A percentile compares a stretch with the other conserved stretches of the same genome.
Conservation (phyloP, 2,113 vertebrate genomes). For the Lamprotornis superbus region DNA sequence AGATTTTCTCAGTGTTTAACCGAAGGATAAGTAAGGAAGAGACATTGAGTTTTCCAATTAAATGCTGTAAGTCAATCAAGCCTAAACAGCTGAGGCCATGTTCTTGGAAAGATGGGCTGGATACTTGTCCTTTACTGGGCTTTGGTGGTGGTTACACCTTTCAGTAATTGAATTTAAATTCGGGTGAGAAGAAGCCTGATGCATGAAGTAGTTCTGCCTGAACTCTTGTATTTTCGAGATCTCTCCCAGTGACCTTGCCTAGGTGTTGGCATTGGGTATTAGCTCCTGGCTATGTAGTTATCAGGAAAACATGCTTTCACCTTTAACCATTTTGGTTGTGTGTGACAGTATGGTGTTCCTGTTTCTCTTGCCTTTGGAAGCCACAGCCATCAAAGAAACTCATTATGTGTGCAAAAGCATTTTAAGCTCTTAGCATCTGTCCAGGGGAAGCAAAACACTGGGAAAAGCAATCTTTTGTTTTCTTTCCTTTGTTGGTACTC, state of each 20-base stretch:
- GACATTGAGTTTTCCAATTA: neutral
- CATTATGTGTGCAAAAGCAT: neutral
- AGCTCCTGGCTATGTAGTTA: neutral
- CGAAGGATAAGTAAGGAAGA: neutral
- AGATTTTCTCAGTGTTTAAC: neutral
- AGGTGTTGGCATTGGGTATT: neutral
- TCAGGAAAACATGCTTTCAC: accelerated
- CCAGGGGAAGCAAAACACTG: neutral
- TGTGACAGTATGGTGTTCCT: neutral
- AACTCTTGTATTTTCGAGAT: neutral
- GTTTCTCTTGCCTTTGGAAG: neutral
- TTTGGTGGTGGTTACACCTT: neutral
- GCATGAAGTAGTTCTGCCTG: neutral
- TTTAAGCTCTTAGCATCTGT: neutral
- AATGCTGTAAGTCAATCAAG: neutral
- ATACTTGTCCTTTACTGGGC: neutral
- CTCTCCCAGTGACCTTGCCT: neutral
- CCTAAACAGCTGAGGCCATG: neutral
- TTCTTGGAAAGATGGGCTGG: neutral
- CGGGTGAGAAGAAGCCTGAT: neutral
- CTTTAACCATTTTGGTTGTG: accelerated
- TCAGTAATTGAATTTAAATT: neutral
- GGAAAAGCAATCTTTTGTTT: neutral
- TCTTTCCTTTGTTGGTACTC: neutral
- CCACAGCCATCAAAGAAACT: neutral